Evolutionary conservation across 2,797 vertebrate genomes (phyloP), one percentile per base, ranked within the genome.

Genomic region (Clarias platycephalus): DNA sequence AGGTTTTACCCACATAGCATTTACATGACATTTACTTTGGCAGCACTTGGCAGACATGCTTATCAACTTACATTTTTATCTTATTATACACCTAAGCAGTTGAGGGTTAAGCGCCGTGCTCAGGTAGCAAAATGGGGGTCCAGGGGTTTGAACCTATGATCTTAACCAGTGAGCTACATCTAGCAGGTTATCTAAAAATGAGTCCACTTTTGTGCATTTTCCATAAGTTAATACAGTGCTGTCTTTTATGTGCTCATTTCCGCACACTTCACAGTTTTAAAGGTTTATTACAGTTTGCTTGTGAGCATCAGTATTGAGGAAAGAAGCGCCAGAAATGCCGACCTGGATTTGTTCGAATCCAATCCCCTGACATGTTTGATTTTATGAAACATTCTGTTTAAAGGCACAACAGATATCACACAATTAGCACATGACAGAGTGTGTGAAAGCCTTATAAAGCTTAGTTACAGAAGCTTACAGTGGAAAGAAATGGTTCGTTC

Each of bases 401-500:
- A 37, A 63, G 60, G 20, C 37, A 44, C 60, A 44, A 79, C 13
- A 40, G 3, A n/a, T 63, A 79, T 63, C 18, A 16, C 37, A 79
- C 55, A 44, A 44, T 44, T 79, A 63, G 37, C 34, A 63, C 58
- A 63, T 44, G 15, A 18, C 58, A 79, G 58, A 15, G 5, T 26
- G 58, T 18, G 58, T 44, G 26, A 40, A 63, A 79, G 58, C 58
- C 0, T 78, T 26, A 78, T 44, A 26, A 16, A 4, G 62, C 34
- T 78, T n/a, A 34, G 20, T 40, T 62, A 78, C 34, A 78, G 31
- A 78, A 62, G 58, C 34, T 40, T 63, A 77, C 57, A 60, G 75
- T 49, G 10, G 44, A 49, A 12, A 77, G 55, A 77, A 1, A 20
- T 57, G 49, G 7, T 55, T 24, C 26, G 10, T 20, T 76, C 74